These are phyloP conservation scores for Amorpha juglandis DNA, from an alignment of 2,888 invertebrate genomes.

Conservation along the genomic window DNA sequence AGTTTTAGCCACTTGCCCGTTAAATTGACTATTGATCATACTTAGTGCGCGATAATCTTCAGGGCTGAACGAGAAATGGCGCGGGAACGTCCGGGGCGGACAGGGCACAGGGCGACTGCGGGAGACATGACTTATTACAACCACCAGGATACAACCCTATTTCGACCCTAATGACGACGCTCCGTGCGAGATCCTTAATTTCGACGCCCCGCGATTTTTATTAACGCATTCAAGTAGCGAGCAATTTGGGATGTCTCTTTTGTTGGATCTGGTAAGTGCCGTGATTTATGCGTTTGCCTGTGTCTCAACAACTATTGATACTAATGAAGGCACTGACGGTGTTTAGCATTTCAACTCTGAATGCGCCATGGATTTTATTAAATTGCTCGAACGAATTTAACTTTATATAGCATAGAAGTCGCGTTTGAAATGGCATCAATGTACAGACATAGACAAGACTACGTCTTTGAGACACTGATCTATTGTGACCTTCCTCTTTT, in stretches of 20 bases:
- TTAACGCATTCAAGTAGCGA: conserved; percentile 77
- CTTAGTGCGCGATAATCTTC: conserved; percentile 75
- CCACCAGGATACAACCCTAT: conserved; percentile 82
- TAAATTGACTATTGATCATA: conserved; percentile 80
- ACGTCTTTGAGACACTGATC: conserved; percentile 53
- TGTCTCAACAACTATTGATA: neutral
- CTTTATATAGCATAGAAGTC: neutral
- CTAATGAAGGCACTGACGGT: neutral
- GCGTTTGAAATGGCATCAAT: conserved; percentile 33
- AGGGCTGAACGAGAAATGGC: conserved; percentile 66
- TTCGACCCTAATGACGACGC: conserved; percentile 80
- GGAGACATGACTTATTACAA: conserved; percentile 83
- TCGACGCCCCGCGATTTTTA: conserved; percentile 81
- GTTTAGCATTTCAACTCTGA: neutral
- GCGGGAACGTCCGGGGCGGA: conserved; percentile 56
- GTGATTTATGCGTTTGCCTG: conserved; percentile 44
- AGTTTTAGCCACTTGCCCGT: conserved; percentile 68
- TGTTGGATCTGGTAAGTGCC: conserved; percentile 37
- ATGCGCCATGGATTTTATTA: neutral
- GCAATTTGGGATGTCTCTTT: conserved; percentile 62
- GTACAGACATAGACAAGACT: conserved; percentile 40
- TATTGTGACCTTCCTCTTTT: conserved; percentile 49
- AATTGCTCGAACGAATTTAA: neutral
- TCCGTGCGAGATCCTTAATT: conserved; percentile 79
- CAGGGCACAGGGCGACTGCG: conserved; percentile 62